phyloP scores from a whole-genome alignment of 2,797 vertebrate genomes.

The Hyperoplus immaculatus region DNA sequence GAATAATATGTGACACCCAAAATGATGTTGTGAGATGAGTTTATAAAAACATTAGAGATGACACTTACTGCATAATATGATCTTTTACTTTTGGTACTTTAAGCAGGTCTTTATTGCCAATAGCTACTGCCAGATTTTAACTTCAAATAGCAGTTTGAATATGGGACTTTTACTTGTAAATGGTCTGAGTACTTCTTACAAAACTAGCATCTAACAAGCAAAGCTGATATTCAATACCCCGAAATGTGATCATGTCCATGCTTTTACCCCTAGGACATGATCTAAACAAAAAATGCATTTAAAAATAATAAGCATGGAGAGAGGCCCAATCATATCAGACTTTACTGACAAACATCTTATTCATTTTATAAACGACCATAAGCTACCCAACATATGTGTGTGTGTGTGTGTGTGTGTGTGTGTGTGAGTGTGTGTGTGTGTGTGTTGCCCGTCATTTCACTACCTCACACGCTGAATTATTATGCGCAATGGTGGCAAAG shows the following conservation, averaged over 20 bases:
- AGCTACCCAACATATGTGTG: neutral
- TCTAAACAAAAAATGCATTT: too few relatives aligned
- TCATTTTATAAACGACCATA: neutral
- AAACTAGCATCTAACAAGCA: neutral
- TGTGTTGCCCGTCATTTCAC: neutral
- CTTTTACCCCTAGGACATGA: neutral
- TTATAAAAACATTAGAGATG: neutral
- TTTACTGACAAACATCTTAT: neutral
- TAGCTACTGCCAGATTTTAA: too few relatives aligned
- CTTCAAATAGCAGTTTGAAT: too few relatives aligned
- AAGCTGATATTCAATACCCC: neutral
- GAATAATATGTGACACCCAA: neutral
- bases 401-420: too few relatives aligned
- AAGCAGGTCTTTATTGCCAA: too few relatives aligned
- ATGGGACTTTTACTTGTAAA: neutral
- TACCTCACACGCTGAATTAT: conserved; percentile 15
- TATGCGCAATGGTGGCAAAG: conserved; percentile 13
- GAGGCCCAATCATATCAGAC: neutral
- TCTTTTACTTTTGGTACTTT: neutral
- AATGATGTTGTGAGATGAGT: too few relatives aligned
- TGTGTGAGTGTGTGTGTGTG: too few relatives aligned
- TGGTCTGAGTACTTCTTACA: neutral
- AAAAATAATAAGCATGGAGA: too few relatives aligned
- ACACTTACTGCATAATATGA: neutral
- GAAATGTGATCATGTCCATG: neutral